These are phyloP conservation scores for Eremophila alpestris DNA, from an alignment of 2,797 vertebrate genomes.

Conservation along the genomic window DNA sequence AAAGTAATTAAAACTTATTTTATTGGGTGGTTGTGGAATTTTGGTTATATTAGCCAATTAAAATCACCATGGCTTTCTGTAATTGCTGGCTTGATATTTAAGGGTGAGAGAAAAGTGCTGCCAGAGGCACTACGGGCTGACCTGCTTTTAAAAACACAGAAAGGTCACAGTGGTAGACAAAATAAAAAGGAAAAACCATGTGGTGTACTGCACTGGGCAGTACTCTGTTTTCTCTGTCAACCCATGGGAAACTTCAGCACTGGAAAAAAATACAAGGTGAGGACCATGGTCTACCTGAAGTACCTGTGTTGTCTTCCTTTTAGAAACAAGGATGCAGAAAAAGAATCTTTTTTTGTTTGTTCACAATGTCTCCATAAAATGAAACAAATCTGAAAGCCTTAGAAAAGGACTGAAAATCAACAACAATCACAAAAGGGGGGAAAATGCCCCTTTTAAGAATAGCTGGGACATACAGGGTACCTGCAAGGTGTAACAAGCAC, in stretches of 20 bases:
- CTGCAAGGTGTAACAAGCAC: neutral
- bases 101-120: neutral
- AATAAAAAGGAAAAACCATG: neutral
- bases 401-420: neutral
- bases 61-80: neutral
- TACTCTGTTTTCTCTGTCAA: neutral
- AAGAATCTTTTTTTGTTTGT: neutral
- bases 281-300: neutral
- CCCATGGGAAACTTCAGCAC: neutral
- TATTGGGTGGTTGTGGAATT: neutral
- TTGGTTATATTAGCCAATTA: neutral
- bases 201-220: neutral
- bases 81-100: neutral
- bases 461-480: neutral
- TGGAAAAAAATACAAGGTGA: neutral
- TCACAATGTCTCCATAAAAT: neutral
- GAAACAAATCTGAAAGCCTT: neutral
- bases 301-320: neutral
- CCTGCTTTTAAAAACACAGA: neutral
- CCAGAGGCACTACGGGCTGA: neutral
- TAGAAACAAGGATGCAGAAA: neutral
- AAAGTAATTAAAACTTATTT: neutral
- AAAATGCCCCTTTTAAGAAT: neutral
- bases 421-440: neutral
- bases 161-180: neutral